phyloP scores from a whole-genome alignment of 2,797 vertebrate species.

The Podargus strigoides region DNA sequence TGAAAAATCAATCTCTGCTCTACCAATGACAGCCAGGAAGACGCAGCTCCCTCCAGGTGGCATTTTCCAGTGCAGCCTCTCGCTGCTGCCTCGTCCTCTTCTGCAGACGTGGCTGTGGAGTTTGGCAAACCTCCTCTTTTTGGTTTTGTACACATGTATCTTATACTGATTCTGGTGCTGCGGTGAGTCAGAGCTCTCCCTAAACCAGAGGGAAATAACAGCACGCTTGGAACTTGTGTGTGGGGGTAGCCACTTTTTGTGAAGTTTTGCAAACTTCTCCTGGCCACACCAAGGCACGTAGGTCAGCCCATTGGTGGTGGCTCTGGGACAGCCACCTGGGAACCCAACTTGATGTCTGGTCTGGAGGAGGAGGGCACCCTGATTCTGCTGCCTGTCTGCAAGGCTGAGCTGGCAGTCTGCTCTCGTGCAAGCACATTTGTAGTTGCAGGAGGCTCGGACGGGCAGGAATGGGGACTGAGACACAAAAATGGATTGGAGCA shows the following conservation, averaged over 20 bases:
- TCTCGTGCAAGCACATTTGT: not conserved
- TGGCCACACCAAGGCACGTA: not conserved
- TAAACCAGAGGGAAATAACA: not conserved
- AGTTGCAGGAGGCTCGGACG: not conserved
- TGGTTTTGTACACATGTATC: not conserved
- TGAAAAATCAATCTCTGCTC: not conserved
- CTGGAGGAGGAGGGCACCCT: not conserved
- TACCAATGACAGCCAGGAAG: not conserved
- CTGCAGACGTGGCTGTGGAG: not conserved
- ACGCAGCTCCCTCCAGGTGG: not conserved
- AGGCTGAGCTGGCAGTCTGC: not conserved
- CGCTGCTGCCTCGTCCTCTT: accelerated
- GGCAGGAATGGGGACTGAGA: not conserved
- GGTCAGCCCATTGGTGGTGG: accelerated
- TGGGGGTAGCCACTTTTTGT: not conserved
- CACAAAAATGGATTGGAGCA: not conserved
- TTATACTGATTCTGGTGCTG: not conserved
- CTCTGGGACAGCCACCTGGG: not conserved
- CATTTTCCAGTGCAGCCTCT: not conserved
- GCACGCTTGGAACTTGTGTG: not conserved
- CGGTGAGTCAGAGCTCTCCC: not conserved
- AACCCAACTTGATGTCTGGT: not conserved
- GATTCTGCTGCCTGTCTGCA: not conserved
- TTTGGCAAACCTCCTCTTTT: not conserved
- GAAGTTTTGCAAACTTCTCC: not conserved